Evolutionary conservation across 1,140 invertebrate species (phyloP), one percentile per base, ranked within the genome.

Genomic region (Neodiprion fabricii): DNA sequence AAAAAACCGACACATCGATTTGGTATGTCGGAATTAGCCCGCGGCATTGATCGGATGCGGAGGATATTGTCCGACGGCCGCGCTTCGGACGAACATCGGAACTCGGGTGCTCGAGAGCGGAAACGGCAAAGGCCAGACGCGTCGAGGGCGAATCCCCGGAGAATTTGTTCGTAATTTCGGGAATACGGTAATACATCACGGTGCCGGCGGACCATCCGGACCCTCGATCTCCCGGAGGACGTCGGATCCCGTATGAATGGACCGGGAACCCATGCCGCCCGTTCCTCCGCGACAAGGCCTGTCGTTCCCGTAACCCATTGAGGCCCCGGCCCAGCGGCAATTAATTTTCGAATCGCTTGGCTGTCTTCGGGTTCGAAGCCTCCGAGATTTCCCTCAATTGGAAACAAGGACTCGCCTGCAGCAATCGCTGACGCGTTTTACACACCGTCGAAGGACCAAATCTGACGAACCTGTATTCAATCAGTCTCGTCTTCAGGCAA

Each of bases 201-300:
- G 53, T 61, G n/a, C 53, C 53, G 3, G 53, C n/a, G 53, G 53
- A 61, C 53, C 53, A 61, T 61, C n/a, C n/a, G 53, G 53, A 61
- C 53, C 53, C 53, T 61, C 53, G n/a, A 61, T 61, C 53, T 61
- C 53, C 53, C 53, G 11, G 53, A 61, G 53, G 53, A 61, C 53
- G n/a, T 17, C 9, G 8, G 11, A 61, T 61, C 53, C 53, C 7
- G 53, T 61, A 61, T 17, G 53, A 17, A 61, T 61, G 11, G 53
- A 61, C 53, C n/a, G 53, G 11, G 53, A 61, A 17, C n/a, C 53
- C n/a, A 61, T 61, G 53, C 53, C 11, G 11, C 53, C 53, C n/a
- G 11, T 5, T 61, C n/a, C 53, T 61, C n/a, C 53, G n/a, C 53
- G 53, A 61, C 53, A 61, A 61, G 53, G 53, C n/a, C 53, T 4